Conservation (phyloP, 2,888 invertebrate genomes). For the Loripinus fragilis region DNA sequence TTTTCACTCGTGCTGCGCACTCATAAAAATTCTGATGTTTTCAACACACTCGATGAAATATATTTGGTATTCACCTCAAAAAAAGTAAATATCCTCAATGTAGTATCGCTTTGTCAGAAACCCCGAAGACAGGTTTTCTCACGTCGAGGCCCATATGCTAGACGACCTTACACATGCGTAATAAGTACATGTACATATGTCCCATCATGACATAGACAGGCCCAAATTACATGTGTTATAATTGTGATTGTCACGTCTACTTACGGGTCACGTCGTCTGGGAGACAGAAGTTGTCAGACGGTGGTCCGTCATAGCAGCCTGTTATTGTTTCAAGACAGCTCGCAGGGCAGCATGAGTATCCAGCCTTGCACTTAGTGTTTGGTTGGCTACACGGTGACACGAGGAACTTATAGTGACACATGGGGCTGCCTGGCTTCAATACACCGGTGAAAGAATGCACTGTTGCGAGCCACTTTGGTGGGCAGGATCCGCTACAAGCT, state of each 20-base stretch:
- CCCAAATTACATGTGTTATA: background rate
- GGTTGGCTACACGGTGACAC: background rate
- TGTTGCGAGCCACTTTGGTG: background rate
- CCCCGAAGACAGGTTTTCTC: too few species aligned
- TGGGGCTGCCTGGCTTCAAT: background rate
- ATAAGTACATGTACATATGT: too few species aligned
- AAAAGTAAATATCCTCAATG: too few species aligned
- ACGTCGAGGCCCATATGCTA: too few species aligned
- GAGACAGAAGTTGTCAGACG: background rate
- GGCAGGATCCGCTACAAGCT: background rate
- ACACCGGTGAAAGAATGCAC: background rate
- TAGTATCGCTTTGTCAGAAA: too few species aligned
- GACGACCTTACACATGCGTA: too few species aligned
- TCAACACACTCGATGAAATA: too few species aligned
- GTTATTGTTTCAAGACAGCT: background rate
- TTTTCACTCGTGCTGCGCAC: too few species aligned
- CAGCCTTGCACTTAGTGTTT: background rate
- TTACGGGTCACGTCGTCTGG: constrained; percentile 6
- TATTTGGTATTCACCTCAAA: too few species aligned
- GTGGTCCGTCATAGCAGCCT: background rate
- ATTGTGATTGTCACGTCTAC: too few species aligned
- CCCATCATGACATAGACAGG: background rate
- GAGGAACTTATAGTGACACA: background rate
- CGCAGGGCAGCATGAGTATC: constrained; percentile 1
- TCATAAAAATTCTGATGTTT: too few species aligned